Evolutionary conservation across 2,113 vertebrate species (phyloP).

Genomic region (Malurus melanocephalus): DNA sequence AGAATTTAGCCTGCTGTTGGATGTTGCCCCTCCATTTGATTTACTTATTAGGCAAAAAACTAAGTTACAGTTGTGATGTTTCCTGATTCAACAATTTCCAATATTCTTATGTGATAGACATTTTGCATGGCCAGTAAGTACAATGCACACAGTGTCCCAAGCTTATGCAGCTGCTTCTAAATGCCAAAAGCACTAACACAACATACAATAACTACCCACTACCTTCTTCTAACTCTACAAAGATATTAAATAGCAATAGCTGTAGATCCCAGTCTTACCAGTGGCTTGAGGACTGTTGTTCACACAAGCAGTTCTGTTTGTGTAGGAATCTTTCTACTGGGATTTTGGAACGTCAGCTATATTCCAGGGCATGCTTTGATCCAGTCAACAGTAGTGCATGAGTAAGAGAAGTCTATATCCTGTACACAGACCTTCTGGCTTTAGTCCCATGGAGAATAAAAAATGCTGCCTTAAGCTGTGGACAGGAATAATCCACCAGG

Average conservation of each 20-base stretch:
- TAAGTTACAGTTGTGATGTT: background rate
- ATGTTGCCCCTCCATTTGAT: background rate
- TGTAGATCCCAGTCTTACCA: background rate
- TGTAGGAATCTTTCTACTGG: background rate
- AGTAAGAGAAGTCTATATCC: background rate
- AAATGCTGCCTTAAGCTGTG: background rate
- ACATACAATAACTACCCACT: constrained; percentile 6
- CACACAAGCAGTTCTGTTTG: background rate
- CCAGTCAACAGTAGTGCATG: background rate
- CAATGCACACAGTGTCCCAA: background rate
- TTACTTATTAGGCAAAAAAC: background rate
- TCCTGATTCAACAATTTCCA: background rate
- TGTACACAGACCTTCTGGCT: background rate
- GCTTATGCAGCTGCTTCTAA: constrained; percentile 28
- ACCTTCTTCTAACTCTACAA: constrained; percentile 39
- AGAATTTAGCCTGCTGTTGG: background rate
- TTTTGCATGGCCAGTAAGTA: constrained; percentile 4
- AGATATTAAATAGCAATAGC: constrained; percentile 21
- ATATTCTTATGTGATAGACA: background rate
- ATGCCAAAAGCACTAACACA: constrained; percentile 43
- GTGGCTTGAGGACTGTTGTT: background rate
- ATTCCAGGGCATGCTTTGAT: background rate
- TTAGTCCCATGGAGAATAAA: background rate
- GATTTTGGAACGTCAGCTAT: background rate
- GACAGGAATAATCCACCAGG: background rate